Percentiles rank a stretch among this genome's conserved stretches.
Evolutionary conservation across 2,113 vertebrate genomes (phyloP).

Genomic region (Dinomys branickii): DNA sequence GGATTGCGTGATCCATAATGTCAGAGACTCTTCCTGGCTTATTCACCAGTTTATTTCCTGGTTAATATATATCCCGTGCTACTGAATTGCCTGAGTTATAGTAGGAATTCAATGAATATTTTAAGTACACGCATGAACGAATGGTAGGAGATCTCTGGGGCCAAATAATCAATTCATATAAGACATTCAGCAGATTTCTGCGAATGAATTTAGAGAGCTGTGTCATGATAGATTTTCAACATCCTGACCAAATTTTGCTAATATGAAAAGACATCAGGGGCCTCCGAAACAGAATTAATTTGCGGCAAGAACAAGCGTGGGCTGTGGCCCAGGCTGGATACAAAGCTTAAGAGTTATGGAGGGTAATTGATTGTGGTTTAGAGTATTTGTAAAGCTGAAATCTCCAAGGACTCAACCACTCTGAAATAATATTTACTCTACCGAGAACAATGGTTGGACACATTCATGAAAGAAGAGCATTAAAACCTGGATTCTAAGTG

Average conservation of each 20-base stretch:
- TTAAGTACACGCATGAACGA: slow-evolving; percentile 40
- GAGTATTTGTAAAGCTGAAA: slow-evolving; percentile 49
- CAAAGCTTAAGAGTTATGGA: not conserved
- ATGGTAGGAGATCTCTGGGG: not conserved
- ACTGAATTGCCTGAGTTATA: slow-evolving; percentile 1
- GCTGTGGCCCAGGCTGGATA: not conserved
- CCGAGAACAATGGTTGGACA: not conserved
- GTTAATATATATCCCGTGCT: not conserved
- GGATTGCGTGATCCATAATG: not conserved
- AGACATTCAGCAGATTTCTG: slow-evolving; percentile 39
- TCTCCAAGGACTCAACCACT: not conserved
- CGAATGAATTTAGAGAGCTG: not conserved
- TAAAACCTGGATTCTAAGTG: not conserved
- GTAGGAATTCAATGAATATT: slow-evolving; percentile 2
- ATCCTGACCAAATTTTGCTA: not conserved
- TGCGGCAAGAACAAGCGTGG: not conserved
- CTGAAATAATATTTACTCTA: not conserved
- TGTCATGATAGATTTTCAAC: not conserved
- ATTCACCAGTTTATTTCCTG: not conserved
- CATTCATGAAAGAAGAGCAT: not conserved
- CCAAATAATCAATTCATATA: slow-evolving; percentile 27
- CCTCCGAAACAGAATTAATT: not conserved
- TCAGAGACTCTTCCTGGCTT: not conserved
- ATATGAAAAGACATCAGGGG: not conserved
- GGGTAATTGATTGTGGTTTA: not conserved